These are phyloP conservation scores for Paradoxurus hermaphroditus DNA, from an alignment of 2,113 vertebrate species.

Conservation along the genomic window DNA sequence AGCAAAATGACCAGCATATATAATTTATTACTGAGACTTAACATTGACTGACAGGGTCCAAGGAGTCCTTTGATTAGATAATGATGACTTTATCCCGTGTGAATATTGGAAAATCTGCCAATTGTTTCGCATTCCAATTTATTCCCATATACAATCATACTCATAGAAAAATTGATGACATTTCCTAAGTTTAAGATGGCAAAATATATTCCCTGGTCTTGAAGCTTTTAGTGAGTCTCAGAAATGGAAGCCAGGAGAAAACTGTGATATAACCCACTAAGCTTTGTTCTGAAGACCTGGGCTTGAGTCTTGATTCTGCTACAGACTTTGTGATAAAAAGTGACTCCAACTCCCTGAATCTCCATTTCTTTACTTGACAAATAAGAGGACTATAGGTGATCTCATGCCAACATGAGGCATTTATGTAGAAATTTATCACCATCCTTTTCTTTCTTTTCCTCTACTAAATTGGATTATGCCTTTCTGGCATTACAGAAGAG, in stretches of 20 bases:
- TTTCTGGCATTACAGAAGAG: conserved; percentile 15
- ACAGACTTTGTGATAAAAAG: background rate
- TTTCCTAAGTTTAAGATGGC: background rate
- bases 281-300: background rate
- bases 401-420: conserved; percentile 9
- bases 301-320: background rate
- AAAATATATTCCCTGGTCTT: background rate
- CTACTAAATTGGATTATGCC: conserved; percentile 12
- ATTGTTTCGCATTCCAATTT: background rate
- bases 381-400: background rate
- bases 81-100: background rate
- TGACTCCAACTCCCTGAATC: background rate
- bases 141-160: background rate
- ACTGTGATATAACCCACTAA: accelerated
- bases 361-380: conserved; percentile 6
- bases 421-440: conserved; percentile 27
- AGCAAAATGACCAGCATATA: background rate
- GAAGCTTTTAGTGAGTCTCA: background rate
- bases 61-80: background rate
- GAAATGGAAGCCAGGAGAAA: background rate
- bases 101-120: background rate
- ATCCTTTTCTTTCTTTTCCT: conserved; percentile 1
- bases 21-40: conserved; percentile 9
- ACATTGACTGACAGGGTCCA: background rate
- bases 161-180: background rate